Base-by-base conservation (phyloP, 2,113 vertebrate species). In the Rhea pennata region DNA sequence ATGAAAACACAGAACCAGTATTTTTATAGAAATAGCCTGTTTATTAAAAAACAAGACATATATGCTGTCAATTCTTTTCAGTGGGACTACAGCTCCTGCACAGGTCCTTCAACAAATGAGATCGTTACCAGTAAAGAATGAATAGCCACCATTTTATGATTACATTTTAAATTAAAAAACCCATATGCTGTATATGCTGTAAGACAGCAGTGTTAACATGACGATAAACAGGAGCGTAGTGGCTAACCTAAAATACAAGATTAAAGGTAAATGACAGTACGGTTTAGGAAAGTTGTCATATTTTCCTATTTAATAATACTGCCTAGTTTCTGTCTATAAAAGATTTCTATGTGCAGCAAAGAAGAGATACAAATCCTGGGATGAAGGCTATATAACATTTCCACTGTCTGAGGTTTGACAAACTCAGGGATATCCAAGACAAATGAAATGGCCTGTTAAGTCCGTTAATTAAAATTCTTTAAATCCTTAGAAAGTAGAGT, bases 1-100 rank as follows among this genome's bases (percentile, higher is more conserved):
- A 79, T 79, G 74, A 79, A 93, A 95, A 92, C 74, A 91, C 64
- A 87, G 66, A 85, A 89, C 17, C 22, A 82, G 39, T 73, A 27
- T 20, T 84, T 81, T 91, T 74, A 53, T 39, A 87, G 51, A 84
- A 81, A 75, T 33, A 75, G 6, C 4, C 36, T 70, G 66, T 78
- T 93, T 70, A 92, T 91, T 91, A 31, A 90, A 95, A 94, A 90
- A 71, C 15, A 56, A 44, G 56, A 70, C 6, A 71, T 64, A 50
- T 4, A 77, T 51, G 20, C 6, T 48, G 5, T 11, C 8, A 27
- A 9, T 36, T 29, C n/a, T 48, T 79, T 82, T 33, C 46, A 88
- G 1, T 78, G 56, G 9, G 5, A 31, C 26, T 77, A 58, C 16
- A 65, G 42, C 46, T 54, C 5, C 39, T 46, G 6, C 26, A 22